Conservation (phyloP, 2,888 invertebrate genomes). For the Chesias legatella region DNA sequence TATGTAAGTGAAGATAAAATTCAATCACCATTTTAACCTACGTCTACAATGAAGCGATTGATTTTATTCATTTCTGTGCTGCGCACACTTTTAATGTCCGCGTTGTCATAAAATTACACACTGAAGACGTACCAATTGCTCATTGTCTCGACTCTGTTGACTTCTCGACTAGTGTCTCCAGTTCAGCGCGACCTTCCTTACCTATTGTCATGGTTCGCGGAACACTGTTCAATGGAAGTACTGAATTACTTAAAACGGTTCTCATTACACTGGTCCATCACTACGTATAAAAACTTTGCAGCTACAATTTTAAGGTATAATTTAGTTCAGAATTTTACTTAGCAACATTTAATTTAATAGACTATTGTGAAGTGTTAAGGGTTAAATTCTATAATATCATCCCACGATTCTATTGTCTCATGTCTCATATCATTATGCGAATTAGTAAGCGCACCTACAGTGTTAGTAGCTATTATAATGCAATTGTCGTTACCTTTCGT, state of each 20-base stretch:
- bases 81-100: conserved; percentile 22
- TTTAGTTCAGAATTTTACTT: conserved; percentile 31
- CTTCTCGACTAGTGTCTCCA: conserved; percentile 38
- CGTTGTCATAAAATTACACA: conserved; percentile 31
- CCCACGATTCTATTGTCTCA: conserved; percentile 61
- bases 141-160: conserved; percentile 43
- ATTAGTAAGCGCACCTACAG: conserved; percentile 45
- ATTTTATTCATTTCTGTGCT: conserved; percentile 20
- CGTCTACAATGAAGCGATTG: conserved; percentile 6
- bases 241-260: conserved; percentile 33
- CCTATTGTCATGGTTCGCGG: conserved; percentile 31
- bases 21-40: background rate
- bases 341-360: conserved; percentile 36
- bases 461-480: conserved; percentile 35
- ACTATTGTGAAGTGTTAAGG: conserved; percentile 43
- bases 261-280: conserved; percentile 30
- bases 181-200: conserved; percentile 35
- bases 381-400: conserved; percentile 43
- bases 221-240: conserved; percentile 29
- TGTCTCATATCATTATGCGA: conserved; percentile 23
- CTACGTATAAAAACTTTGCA: conserved; percentile 32
- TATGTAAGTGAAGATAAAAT: no score
- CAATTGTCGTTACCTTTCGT: conserved; percentile 35
- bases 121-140: conserved; percentile 41
- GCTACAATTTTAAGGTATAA: conserved; percentile 30